phyloP scores from a whole-genome alignment of 1,140 invertebrate genomes.

The Eurosta solidaginis region DNA sequence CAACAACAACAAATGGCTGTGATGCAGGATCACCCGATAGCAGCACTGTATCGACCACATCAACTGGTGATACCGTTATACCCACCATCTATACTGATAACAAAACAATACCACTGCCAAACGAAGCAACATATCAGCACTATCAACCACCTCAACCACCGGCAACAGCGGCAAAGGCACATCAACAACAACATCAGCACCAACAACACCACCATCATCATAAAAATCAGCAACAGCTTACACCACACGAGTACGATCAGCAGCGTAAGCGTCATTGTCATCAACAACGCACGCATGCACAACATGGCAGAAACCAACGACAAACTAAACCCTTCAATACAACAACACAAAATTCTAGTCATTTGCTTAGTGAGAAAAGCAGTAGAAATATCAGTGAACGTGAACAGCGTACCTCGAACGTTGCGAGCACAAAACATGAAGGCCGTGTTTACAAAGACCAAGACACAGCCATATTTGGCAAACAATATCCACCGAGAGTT shows the following conservation, averaged over 20 bases:
- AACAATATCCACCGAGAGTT: background rate
- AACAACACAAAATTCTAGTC: constrained; percentile 19
- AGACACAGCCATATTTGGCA: background rate
- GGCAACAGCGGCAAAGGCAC: background rate
- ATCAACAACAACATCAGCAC: constrained; percentile 19
- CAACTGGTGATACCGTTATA: constrained; percentile 36
- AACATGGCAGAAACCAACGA: constrained; percentile 3
- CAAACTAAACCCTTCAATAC: background rate
- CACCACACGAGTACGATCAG: background rate
- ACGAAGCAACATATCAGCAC: constrained; percentile 46
- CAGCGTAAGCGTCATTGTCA: background rate
- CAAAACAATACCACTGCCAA: constrained; percentile 31
- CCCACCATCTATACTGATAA: constrained; percentile 26
- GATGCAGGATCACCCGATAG: constrained; percentile 37
- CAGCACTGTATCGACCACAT: constrained; percentile 37
- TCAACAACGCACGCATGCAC: background rate
- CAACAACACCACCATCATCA: constrained; percentile 25
- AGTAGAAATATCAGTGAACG: background rate
- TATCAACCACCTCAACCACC: constrained; percentile 32
- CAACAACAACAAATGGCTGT: constrained; percentile 44
- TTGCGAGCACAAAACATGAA: background rate
- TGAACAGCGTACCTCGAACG: background rate
- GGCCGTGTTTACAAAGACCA: background rate
- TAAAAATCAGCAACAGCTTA: background rate
- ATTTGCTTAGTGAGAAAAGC: background rate